phyloP scores from a whole-genome alignment of 2,113 vertebrate genomes.

The Suricata suricatta region DNA sequence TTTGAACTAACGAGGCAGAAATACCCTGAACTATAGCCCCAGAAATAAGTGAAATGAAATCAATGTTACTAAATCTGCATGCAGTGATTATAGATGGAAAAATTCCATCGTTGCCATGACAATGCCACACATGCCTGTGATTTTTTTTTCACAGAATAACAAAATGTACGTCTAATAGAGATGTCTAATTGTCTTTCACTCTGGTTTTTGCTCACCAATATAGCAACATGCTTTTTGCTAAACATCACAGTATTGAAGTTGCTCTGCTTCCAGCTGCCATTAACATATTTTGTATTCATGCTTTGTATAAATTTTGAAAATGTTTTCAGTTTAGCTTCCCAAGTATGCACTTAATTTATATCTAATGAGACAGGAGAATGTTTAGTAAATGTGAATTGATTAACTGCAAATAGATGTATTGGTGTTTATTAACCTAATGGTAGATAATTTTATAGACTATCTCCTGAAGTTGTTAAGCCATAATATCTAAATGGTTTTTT shows the following conservation, averaged over 20 bases:
- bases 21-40: constrained; percentile 11
- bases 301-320: constrained; percentile 73
- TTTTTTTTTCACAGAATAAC: constrained; percentile 57
- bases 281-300: constrained; percentile 75
- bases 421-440: constrained; percentile 48
- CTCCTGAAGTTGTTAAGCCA: constrained; percentile 31
- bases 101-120: constrained; percentile 74
- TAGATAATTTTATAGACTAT: not conserved
- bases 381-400: constrained; percentile 76
- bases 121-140: constrained; percentile 60
- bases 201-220: constrained; percentile 51
- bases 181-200: constrained; percentile 75
- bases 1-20: constrained; percentile 52
- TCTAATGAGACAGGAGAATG: constrained; percentile 78
- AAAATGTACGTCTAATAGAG: constrained; percentile 75
- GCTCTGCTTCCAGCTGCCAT: constrained; percentile 65
- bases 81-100: constrained; percentile 58
- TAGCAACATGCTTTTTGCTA: constrained; percentile 66
- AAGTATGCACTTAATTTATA: constrained; percentile 80
- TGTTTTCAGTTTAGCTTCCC: constrained; percentile 76
- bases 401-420: constrained; percentile 76
- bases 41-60: constrained; percentile 60
- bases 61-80: constrained; percentile 50
- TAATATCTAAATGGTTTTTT: not conserved
- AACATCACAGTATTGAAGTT: constrained; percentile 67